Percentiles rank a stretch among this genome's conserved stretches.
phyloP scores from a whole-genome alignment of 2,888 invertebrate genomes.

The Lasioglossum zephyrum region DNA sequence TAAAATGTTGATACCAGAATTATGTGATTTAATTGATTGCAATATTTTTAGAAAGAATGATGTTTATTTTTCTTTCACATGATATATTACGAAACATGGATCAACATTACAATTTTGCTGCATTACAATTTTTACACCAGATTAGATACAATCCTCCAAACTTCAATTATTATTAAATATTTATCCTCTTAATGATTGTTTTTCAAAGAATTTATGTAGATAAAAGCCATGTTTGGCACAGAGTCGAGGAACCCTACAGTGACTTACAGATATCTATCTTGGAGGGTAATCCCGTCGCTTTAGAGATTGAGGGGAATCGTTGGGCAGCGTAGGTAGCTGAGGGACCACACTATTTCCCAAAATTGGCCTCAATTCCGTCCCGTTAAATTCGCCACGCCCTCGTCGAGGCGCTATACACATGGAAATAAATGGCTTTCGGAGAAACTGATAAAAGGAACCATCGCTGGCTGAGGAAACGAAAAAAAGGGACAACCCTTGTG shows the following conservation, averaged over 20 bases:
- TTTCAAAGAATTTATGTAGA: too few species aligned
- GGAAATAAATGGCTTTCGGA: slow-evolving; percentile 58
- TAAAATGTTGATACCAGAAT: too few species aligned
- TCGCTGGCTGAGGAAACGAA: neutral
- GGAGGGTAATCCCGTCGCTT: slow-evolving; percentile 33
- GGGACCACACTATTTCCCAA: slow-evolving; percentile 23
- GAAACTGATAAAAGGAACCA: slow-evolving; percentile 33
- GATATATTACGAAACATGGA: too few species aligned
- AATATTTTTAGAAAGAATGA: too few species aligned
- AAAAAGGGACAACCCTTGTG: neutral
- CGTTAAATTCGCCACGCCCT: slow-evolving; percentile 52
- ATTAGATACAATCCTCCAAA: neutral
- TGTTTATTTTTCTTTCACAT: too few species aligned
- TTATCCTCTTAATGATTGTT: too few species aligned
- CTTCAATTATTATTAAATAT: too few species aligned
- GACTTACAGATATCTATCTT: slow-evolving; percentile 1
- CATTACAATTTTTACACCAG: too few species aligned
- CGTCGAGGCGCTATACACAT: slow-evolving; percentile 10
- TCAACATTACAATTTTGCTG: too few species aligned
- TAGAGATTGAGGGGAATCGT: slow-evolving; percentile 55
- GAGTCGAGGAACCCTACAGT: neutral
- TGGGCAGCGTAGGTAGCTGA: neutral
- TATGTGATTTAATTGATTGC: too few species aligned
- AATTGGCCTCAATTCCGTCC: slow-evolving; percentile 60
- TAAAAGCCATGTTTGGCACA: neutral